Evolutionary conservation across 2,797 vertebrate species (phyloP).

Genomic region (Melanotaenia maccullochi): DNA sequence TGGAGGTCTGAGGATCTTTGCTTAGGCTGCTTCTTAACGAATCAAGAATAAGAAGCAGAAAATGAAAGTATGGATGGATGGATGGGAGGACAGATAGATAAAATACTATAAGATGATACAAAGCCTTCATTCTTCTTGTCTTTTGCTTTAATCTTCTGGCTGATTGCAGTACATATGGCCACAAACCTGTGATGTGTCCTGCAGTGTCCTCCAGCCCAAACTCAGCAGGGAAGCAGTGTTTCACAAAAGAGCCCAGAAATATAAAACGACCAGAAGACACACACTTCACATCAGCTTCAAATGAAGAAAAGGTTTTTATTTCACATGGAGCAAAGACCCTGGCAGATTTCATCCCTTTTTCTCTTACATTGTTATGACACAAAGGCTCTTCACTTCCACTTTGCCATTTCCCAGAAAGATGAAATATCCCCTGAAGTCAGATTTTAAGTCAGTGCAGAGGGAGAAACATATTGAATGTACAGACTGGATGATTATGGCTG

Average conservation of each 20-base stretch:
- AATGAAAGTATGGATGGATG: neutral
- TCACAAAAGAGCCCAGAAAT: neutral
- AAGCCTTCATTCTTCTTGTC: neutral
- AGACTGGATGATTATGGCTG: neutral
- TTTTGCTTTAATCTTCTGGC: neutral
- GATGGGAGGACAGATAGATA: neutral
- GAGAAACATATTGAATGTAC: neutral
- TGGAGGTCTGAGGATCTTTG: neutral
- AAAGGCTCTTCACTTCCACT: neutral
- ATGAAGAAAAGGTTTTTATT: neutral
- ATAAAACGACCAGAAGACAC: neutral
- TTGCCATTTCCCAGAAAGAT: conserved; percentile 3
- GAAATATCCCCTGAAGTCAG: neutral
- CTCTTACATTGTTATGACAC: conserved; percentile 1
- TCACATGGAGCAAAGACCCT: neutral
- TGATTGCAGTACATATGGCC: neutral
- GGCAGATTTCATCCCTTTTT: neutral
- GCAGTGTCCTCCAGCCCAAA: neutral
- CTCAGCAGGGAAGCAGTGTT: neutral
- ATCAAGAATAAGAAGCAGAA: neutral
- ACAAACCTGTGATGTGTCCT: neutral
- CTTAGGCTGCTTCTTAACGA: neutral
- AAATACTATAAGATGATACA: neutral
- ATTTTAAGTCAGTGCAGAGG: neutral
- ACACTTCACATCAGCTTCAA: neutral